phyloP scores from a whole-genome alignment of 30 jellyfish, hydroid and myxozoan species.

The Euphysa ruthae region DNA sequence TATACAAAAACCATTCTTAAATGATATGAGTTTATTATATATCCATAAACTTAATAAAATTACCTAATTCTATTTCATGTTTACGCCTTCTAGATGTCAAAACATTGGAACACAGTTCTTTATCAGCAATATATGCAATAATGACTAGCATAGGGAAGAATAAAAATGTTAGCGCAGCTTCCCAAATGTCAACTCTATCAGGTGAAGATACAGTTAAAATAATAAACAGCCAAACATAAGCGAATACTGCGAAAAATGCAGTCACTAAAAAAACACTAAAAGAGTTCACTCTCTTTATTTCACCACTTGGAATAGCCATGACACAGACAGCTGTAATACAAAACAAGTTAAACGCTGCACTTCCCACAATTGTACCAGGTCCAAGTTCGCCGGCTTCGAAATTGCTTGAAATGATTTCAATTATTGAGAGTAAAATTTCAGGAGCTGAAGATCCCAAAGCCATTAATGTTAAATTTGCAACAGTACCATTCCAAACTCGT shows the following conservation, averaged over 20 bases:
- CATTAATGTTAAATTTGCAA: constrained; percentile 91
- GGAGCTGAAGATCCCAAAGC: constrained; percentile 98
- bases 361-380: constrained; percentile 96
- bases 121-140: constrained; percentile 81
- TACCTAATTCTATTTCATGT: constrained; percentile 69
- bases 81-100: constrained; percentile 19
- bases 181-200: constrained; percentile 75
- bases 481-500: constrained; percentile 95
- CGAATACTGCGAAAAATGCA: constrained; percentile 78
- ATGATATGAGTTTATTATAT: background rate
- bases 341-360: constrained; percentile 91
- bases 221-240: constrained; percentile 81
- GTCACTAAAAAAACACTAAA: constrained; percentile 70
- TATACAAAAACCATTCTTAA: background rate
- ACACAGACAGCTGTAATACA: constrained; percentile 85
- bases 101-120: constrained; percentile 53
- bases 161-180: constrained; percentile 80
- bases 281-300: constrained; percentile 40
- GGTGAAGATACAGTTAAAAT: constrained; percentile 43
- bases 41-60: background rate
- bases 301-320: constrained; percentile 52
- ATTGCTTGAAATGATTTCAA: constrained; percentile 74
- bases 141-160: constrained; percentile 82
- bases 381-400: constrained; percentile 95
- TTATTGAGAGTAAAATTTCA: constrained; percentile 83